Evolutionary conservation across 2,888 invertebrate species (phyloP).

Genomic region (Philaethria dido): DNA sequence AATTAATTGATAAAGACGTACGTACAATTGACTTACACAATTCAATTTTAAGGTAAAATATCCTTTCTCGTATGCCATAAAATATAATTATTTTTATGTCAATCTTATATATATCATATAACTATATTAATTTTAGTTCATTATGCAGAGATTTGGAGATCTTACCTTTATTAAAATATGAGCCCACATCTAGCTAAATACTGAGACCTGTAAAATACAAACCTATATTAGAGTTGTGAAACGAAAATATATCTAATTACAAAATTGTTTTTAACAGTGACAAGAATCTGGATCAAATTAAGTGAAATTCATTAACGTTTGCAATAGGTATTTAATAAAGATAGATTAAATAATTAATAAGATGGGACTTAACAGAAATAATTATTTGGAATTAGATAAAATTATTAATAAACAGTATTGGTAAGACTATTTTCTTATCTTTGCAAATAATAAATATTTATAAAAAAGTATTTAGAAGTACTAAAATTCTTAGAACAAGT

Average conservation of each 20-base stretch:
- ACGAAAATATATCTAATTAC: background rate
- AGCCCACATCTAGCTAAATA: conserved; percentile 66
- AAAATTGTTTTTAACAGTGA: background rate
- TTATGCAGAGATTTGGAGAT: conserved; percentile 8
- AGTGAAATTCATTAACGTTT: background rate
- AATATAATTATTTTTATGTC: background rate
- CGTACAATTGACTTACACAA: background rate
- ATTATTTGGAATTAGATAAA: no score
- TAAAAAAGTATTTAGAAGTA: background rate
- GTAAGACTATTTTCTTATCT: no score
- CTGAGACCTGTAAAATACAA: conserved; percentile 74
- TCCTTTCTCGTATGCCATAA: conserved; percentile 8
- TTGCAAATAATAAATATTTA: background rate
- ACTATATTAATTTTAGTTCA: conserved; percentile 8
- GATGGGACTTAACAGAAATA: no score
- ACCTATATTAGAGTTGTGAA: conserved; percentile 40
- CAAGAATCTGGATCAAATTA: background rate
- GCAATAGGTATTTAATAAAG: background rate
- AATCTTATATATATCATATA: background rate
- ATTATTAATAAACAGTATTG: no score
- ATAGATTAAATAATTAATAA: no score
- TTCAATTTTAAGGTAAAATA: conserved; percentile 20
- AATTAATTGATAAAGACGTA: background rate
- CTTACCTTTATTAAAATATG: conserved; percentile 42
- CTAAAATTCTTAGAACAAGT: background rate